Percentiles rank a stretch among this genome's conserved stretches.
These are phyloP conservation scores for Philopedon plagiatum DNA, from an alignment of 2,888 invertebrate genomes.

Conservation along the genomic window DNA sequence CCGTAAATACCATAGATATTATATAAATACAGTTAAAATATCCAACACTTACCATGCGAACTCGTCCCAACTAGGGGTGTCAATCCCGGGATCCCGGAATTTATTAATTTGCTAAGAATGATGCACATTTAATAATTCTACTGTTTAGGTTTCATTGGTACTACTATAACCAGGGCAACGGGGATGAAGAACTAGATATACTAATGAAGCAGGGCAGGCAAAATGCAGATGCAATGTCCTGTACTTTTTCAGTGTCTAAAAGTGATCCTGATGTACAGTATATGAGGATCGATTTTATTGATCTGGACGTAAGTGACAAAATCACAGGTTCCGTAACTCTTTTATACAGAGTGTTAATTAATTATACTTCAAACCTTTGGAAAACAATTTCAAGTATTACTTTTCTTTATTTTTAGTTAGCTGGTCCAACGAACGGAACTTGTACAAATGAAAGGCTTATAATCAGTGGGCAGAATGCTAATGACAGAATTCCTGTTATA, in stretches of 20 bases:
- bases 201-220: conserved; percentile 49
- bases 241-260: conserved; percentile 77
- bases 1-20: no score
- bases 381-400: no score
- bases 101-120: background rate
- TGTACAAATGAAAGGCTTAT: conserved; percentile 80
- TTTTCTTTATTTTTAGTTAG: conserved; percentile 71
- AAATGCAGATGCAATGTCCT: conserved; percentile 73
- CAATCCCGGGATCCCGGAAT: background rate
- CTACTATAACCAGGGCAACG: conserved; percentile 21
- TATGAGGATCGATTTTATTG: conserved; percentile 78
- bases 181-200: conserved; percentile 7
- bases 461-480: conserved; percentile 79
- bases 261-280: conserved; percentile 75
- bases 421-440: conserved; percentile 78
- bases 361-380: no score
- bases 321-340: no score
- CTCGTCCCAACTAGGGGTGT: no score
- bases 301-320: conserved; percentile 79
- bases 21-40: no score
- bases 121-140: background rate
- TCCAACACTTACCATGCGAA: no score
- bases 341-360: no score
- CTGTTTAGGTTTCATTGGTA: conserved; percentile 43
- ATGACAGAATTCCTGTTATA: conserved; percentile 78